Conservation (phyloP, 2,797 vertebrate genomes). For the Eidolon dupreanum region DNA sequence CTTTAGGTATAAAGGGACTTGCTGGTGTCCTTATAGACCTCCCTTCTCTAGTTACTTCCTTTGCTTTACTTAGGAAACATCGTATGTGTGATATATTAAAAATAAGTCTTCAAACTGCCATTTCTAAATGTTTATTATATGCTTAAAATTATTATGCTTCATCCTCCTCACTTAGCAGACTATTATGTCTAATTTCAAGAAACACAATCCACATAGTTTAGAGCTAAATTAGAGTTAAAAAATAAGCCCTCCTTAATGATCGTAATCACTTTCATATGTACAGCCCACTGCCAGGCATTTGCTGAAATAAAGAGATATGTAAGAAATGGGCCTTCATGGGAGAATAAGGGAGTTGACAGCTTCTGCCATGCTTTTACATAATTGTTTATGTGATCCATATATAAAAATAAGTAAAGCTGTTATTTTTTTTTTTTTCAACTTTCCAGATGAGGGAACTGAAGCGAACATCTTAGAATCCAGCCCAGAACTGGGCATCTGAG, state of each 20-base stretch:
- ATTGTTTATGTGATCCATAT: neutral
- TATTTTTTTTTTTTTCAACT: neutral
- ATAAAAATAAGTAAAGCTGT: neutral
- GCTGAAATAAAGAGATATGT: neutral
- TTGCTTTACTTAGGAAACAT: neutral
- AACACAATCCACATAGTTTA: neutral
- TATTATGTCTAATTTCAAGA: neutral
- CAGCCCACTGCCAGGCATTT: neutral
- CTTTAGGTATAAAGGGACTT: neutral
- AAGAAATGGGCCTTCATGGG: neutral
- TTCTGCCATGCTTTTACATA: neutral
- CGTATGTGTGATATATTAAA: neutral
- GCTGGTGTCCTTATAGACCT: neutral
- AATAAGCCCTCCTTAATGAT: neutral
- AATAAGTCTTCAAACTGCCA: neutral
- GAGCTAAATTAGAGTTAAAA: neutral
- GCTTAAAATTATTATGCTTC: neutral
- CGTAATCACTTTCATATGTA: neutral
- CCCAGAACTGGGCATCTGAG: neutral
- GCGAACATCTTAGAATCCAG: neutral
- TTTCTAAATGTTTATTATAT: neutral
- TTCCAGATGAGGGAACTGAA: neutral
- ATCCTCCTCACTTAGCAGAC: neutral
- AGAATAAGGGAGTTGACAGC: neutral
- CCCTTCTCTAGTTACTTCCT: neutral